phyloP scores from a whole-genome alignment of 2,888 invertebrate genomes.

The Coleophora flavipennella region DNA sequence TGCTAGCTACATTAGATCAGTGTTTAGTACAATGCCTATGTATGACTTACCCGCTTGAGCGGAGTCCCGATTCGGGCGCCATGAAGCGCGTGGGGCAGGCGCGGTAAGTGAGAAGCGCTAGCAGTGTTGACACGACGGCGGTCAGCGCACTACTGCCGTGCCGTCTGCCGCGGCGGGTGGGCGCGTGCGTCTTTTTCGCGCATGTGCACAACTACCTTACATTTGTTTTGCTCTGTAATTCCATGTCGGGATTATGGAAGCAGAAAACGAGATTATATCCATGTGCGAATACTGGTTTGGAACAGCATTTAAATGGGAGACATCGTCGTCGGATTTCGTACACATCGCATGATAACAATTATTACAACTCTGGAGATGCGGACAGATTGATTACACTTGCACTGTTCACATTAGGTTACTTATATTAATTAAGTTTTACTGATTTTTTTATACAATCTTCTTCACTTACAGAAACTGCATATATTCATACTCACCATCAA shows the following conservation, averaged over 20 bases:
- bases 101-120: constrained; percentile 27
- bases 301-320: constrained; percentile 47
- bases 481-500: too few species aligned
- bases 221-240: constrained; percentile 59
- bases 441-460: too few species aligned
- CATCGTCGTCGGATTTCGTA: constrained; percentile 39
- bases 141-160: constrained; percentile 54
- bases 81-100: constrained; percentile 56
- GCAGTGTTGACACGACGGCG: constrained; percentile 40
- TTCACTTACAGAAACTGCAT: too few species aligned
- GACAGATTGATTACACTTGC: too few species aligned
- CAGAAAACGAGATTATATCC: constrained; percentile 58
- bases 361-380: constrained; percentile 6
- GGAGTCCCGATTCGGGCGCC: constrained; percentile 60
- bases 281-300: constrained; percentile 43
- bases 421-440: too few species aligned
- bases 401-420: too few species aligned
- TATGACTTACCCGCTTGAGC: constrained; percentile 58
- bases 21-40: constrained; percentile 19
- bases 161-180: constrained; percentile 40
- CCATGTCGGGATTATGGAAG: constrained; percentile 31
- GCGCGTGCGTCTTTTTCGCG: constrained; percentile 43
- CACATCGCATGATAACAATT: constrained; percentile 34
- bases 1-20: constrained; percentile 1
- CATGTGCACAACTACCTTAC: constrained; percentile 46